These are phyloP conservation scores for Sebastes hubbsi DNA, from an alignment of 2,797 vertebrate species.

Conservation along the genomic window DNA sequence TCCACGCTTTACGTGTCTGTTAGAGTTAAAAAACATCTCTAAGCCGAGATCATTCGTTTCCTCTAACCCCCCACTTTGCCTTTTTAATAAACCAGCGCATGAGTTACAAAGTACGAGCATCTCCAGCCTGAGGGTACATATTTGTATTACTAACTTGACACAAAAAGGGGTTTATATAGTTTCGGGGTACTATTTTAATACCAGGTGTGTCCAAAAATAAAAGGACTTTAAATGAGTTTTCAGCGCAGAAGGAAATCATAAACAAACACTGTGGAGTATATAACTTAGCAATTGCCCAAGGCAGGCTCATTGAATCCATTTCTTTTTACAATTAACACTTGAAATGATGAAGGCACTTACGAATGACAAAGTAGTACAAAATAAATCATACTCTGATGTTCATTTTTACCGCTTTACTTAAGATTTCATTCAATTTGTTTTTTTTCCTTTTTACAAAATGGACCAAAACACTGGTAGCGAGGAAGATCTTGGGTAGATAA, in stretches of 20 bases:
- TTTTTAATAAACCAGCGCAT: slow-evolving; percentile 56
- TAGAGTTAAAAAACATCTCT: slow-evolving; percentile 51
- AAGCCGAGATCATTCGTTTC: neutral
- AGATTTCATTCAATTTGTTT: too few relatives aligned
- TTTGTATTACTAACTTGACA: slow-evolving; percentile 55
- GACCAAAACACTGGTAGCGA: too few relatives aligned
- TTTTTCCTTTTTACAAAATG: too few relatives aligned
- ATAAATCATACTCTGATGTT: too few relatives aligned
- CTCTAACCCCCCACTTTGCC: slow-evolving; percentile 1
- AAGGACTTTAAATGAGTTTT: slow-evolving; percentile 41
- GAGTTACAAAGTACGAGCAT: slow-evolving; percentile 50
- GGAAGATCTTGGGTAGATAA: too few relatives aligned
- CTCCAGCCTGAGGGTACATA: slow-evolving; percentile 41
- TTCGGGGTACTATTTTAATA: slow-evolving; percentile 43
- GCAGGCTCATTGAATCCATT: slow-evolving; percentile 26
- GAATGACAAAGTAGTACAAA: too few relatives aligned
- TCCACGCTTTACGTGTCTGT: slow-evolving; percentile 46
- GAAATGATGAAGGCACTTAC: too few relatives aligned
- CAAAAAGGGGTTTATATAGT: slow-evolving; percentile 15
- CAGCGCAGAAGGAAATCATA: slow-evolving; percentile 36
- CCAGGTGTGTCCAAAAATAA: slow-evolving; percentile 14
- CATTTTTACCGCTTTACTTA: too few relatives aligned
- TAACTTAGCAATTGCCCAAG: slow-evolving; percentile 46
- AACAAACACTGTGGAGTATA: slow-evolving; percentile 45
- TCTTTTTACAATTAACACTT: neutral